Evolutionary conservation across 2,888 invertebrate genomes (phyloP).

Genomic region (Galerucella nymphaeae): DNA sequence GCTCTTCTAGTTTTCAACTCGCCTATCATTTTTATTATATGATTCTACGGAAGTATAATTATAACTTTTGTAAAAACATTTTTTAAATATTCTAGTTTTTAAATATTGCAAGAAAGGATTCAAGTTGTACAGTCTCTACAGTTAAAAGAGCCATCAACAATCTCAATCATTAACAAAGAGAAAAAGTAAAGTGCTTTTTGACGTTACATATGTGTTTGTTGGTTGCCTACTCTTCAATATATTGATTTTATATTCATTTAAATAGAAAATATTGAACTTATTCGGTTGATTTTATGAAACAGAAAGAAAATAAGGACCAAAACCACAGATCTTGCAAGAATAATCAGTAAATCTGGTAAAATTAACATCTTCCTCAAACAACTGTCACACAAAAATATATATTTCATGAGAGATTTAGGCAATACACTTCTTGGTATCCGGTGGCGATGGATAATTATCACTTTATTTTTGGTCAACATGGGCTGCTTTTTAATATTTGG

Average conservation of each 20-base stretch:
- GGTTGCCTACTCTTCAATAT: not conserved
- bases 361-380: slow-evolving; percentile 52
- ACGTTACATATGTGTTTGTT: too few species aligned
- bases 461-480: slow-evolving; percentile 55
- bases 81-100: too few species aligned
- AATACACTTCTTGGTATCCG: slow-evolving; percentile 76
- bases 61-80: too few species aligned
- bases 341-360: slow-evolving; percentile 54
- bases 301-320: not conserved
- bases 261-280: not conserved
- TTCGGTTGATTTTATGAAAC: slow-evolving; percentile 2
- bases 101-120: too few species aligned
- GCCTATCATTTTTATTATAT: too few species aligned
- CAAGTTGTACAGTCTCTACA: too few species aligned
- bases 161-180: too few species aligned
- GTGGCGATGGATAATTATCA: slow-evolving; percentile 77
- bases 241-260: too few species aligned
- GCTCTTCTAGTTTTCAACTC: too few species aligned
- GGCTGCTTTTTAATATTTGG: slow-evolving; percentile 52
- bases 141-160: too few species aligned
- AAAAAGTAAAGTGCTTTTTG: too few species aligned
- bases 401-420: slow-evolving; percentile 68
- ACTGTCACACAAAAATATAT: slow-evolving; percentile 53
- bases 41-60: too few species aligned
- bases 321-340: slow-evolving; percentile 40